These are phyloP conservation scores for Melikaiella ostensackeni DNA, from an alignment of 2,888 invertebrate genomes.

Conservation along the genomic window DNA sequence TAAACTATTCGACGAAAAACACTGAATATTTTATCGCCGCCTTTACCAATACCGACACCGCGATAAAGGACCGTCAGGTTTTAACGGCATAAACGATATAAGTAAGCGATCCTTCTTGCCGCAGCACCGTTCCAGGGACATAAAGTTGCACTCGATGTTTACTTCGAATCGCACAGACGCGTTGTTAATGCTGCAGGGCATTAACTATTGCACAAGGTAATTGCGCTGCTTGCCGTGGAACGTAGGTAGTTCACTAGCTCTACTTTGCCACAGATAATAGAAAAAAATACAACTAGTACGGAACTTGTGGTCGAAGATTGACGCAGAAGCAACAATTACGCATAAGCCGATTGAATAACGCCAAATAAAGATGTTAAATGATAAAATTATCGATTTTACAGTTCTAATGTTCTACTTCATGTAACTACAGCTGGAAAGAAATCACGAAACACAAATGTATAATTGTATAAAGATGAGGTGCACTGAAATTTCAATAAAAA, in stretches of 20 bases:
- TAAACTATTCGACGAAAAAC: constrained; percentile 27
- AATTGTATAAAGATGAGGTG: neutral
- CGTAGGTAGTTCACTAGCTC: constrained; percentile 58
- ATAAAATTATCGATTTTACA: constrained; percentile 28
- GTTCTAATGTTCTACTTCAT: constrained; percentile 8
- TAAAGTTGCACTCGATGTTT: constrained; percentile 41
- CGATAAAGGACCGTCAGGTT: constrained; percentile 33
- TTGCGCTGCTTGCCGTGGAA: constrained; percentile 66
- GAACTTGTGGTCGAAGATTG: constrained; percentile 58
- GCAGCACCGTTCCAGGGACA: constrained; percentile 35
- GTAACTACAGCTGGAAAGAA: neutral
- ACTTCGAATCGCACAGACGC: constrained; percentile 45
- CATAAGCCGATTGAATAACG: constrained; percentile 22
- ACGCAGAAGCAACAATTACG: constrained; percentile 24
- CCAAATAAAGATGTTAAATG: constrained; percentile 25
- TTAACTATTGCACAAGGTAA: constrained; percentile 67
- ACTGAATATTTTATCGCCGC: constrained; percentile 23
- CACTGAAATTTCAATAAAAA: too few relatives aligned
- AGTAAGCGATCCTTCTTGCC: constrained; percentile 34
- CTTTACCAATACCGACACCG: constrained; percentile 20
- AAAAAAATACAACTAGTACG: constrained; percentile 62
- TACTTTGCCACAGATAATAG: constrained; percentile 59
- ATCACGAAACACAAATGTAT: neutral
- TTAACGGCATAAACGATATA: constrained; percentile 37
- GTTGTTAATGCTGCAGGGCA: constrained; percentile 44